phyloP scores from a whole-genome alignment of 2,888 invertebrate genomes.

The Bedellia somnulentella region DNA sequence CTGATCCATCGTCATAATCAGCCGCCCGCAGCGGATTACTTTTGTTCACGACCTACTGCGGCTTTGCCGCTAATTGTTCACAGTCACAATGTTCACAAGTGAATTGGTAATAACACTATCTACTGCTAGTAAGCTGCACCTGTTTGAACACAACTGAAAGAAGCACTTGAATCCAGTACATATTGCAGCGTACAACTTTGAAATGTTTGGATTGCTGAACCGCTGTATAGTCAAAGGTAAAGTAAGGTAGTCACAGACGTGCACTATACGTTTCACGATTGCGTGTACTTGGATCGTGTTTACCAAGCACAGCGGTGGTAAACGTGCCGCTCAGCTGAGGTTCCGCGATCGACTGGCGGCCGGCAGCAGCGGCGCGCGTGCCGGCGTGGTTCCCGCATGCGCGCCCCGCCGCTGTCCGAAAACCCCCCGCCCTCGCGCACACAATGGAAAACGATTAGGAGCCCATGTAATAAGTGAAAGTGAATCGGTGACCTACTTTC shows the following conservation, averaged over 20 bases:
- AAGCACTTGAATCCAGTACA: constrained; percentile 55
- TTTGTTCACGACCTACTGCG: constrained; percentile 42
- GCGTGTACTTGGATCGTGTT: constrained; percentile 34
- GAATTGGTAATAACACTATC: constrained; percentile 57
- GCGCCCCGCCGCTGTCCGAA: constrained; percentile 50
- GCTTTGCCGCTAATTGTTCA: constrained; percentile 56
- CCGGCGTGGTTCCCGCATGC: constrained; percentile 57
- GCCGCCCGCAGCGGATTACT: constrained; percentile 49
- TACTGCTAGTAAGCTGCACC: constrained; percentile 54
- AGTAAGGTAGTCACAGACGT: no score
- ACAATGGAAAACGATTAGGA: constrained; percentile 73
- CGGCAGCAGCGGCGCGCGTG: constrained; percentile 53
- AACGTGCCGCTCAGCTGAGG: constrained; percentile 38
- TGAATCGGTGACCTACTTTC: constrained; percentile 90
- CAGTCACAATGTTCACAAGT: constrained; percentile 59
- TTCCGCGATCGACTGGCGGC: constrained; percentile 57
- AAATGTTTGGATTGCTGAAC: no score
- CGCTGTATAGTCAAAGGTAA: no score
- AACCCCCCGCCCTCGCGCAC: constrained; percentile 60
- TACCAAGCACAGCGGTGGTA: constrained; percentile 22
- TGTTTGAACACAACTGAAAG: constrained; percentile 48
- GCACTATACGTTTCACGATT: no score
- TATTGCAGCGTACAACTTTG: no score
- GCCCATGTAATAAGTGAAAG: constrained; percentile 87
- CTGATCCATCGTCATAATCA: constrained; percentile 76